These are phyloP conservation scores for Brachirus orientalis DNA, from an alignment of 2,113 vertebrate species.

Conservation along the genomic window DNA sequence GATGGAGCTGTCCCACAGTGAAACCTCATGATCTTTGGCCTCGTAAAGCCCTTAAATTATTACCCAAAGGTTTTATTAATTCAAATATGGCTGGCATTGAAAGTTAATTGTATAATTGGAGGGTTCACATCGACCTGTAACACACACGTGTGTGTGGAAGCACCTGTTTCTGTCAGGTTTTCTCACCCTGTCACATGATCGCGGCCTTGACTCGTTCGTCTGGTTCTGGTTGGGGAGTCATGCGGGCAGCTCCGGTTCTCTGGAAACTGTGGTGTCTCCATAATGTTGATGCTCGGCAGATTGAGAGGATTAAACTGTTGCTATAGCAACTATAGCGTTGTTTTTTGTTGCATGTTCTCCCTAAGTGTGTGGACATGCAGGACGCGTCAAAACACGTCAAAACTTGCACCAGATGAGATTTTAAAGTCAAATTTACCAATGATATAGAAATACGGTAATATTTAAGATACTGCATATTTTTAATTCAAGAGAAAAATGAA, in stretches of 20 bases:
- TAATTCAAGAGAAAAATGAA: too few relatives aligned
- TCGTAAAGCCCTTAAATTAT: conserved; percentile 46
- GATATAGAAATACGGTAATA: too few relatives aligned
- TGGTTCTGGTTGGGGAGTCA: conserved; percentile 13
- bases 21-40: conserved; percentile 34
- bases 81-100: conserved; percentile 34
- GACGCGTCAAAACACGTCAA: too few relatives aligned
- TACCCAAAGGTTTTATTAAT: conserved; percentile 67
- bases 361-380: too few relatives aligned
- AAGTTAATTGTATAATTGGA: conserved; percentile 46
- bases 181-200: not conserved
- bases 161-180: conserved; percentile 29
- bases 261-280: too few relatives aligned
- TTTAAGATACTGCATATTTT: too few relatives aligned
- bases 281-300: conserved; percentile 15
- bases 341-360: too few relatives aligned
- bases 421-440: not conserved
- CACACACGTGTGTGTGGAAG: conserved; percentile 9
- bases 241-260: not conserved
- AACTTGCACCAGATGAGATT: not conserved
- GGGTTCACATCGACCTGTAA: conserved; percentile 27
- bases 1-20: conserved; percentile 19
- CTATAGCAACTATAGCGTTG: not conserved
- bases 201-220: conserved; percentile 18
- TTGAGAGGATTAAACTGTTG: conserved; percentile 10